These are phyloP conservation scores for Pongo pygmaeus DNA, from an alignment of 2,113 vertebrate species.

Conservation along the genomic window DNA sequence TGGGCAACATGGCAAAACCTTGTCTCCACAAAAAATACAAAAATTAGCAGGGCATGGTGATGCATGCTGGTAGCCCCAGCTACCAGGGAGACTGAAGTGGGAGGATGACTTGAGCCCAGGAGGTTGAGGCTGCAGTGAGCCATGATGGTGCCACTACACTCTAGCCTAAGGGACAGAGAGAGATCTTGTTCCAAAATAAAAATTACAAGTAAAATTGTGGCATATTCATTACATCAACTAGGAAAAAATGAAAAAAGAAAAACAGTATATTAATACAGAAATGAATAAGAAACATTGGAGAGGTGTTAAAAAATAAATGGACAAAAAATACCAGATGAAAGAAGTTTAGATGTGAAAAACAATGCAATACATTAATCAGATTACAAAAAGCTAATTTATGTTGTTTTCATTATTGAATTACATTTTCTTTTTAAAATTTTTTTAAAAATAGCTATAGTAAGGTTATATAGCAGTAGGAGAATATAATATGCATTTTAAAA, in stretches of 20 bases:
- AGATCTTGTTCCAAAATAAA: too few relatives aligned
- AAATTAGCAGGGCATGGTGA: too few relatives aligned
- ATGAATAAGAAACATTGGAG: not conserved
- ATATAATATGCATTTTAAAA: not conserved
- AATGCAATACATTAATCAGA: not conserved
- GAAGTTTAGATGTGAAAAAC: not conserved
- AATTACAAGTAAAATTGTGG: not conserved
- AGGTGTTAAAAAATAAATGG: not conserved
- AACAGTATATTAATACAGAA: not conserved
- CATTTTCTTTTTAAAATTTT: not conserved
- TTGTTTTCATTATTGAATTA: not conserved
- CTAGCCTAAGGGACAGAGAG: too few relatives aligned
- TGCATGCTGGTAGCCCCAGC: too few relatives aligned
- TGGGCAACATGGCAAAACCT: too few relatives aligned
- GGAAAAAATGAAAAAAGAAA: not conserved
- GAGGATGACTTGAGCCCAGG: too few relatives aligned
- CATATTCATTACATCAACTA: not conserved
- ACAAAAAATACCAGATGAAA: not conserved
- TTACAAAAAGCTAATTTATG: not conserved
- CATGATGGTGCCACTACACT: too few relatives aligned
- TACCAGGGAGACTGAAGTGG: too few relatives aligned
- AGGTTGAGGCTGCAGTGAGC: too few relatives aligned
- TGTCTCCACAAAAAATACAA: too few relatives aligned
- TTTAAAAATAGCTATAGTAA: not conserved
- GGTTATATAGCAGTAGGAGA: not conserved